Percentiles rank a stretch among this genome's conserved stretches.
Evolutionary conservation across 2,888 invertebrate genomes (phyloP).

Genomic region (Dryococelus australis): DNA sequence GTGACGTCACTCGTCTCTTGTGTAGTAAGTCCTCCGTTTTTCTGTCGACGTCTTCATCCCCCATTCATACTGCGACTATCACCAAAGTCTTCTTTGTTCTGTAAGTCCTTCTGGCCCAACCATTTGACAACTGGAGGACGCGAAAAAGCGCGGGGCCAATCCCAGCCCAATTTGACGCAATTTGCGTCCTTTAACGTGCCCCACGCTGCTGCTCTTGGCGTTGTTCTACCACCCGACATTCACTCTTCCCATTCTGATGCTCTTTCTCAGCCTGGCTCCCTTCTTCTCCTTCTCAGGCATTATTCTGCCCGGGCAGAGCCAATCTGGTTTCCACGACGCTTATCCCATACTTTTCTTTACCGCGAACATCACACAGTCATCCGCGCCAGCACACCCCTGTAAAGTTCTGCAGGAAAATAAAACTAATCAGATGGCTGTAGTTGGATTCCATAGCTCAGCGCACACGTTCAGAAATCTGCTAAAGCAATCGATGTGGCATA

Average conservation of each 20-base stretch:
- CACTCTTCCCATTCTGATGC: neutral
- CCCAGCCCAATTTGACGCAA: neutral
- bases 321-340: constrained; percentile 1
- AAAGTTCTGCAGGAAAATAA: neutral
- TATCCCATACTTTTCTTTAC: neutral
- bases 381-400: neutral
- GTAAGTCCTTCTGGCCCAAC: no score
- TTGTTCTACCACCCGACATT: neutral
- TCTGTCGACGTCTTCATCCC: no score
- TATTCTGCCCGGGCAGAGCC: neutral
- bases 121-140: no score
- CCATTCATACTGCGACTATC: no score
- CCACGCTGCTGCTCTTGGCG: no score
- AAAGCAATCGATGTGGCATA: no score
- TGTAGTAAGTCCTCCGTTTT: no score
- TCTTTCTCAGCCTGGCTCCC: neutral
- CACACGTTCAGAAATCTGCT: neutral
- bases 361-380: neutral
- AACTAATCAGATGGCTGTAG: neutral
- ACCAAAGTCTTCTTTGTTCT: no score
- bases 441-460: neutral
- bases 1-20: no score
- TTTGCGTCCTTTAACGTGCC: no score
- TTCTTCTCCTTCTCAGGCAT: neutral
- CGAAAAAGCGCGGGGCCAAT: neutral